Evolutionary conservation across 2,888 invertebrate genomes (phyloP).

Genomic region (Dione juno): DNA sequence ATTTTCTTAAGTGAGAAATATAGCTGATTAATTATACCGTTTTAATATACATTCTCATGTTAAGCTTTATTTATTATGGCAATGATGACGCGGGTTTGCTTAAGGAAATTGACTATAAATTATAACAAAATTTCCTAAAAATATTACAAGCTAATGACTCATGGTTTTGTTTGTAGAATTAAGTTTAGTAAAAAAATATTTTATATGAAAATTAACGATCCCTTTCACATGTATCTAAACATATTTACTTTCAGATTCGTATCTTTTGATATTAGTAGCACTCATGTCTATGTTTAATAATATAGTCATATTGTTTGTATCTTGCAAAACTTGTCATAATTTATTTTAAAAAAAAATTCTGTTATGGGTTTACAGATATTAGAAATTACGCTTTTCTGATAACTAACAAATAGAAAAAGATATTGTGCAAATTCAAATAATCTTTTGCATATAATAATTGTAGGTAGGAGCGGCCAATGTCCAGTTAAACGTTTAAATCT

Average conservation of each 20-base stretch:
- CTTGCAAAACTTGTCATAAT: too few species aligned
- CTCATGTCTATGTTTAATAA: not conserved
- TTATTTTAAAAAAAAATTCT: too few species aligned
- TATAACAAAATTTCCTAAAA: constrained; percentile 5
- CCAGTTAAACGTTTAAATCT: too few species aligned
- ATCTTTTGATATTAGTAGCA: too few species aligned
- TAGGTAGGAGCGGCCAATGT: too few species aligned
- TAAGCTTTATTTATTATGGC: constrained; percentile 12
- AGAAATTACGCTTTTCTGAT: too few species aligned
- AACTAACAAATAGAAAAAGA: too few species aligned
- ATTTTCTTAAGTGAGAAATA: constrained; percentile 29
- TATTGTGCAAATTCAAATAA: too few species aligned
- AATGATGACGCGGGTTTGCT: constrained; percentile 1
- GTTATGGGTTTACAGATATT: too few species aligned
- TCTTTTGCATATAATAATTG: too few species aligned
- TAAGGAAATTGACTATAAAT: not conserved
- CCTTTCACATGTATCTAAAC: too few species aligned
- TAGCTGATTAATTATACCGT: constrained; percentile 22
- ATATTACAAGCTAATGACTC: not conserved
- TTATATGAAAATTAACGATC: not conserved
- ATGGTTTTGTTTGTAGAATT: not conserved
- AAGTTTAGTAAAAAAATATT: not conserved
- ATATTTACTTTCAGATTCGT: not conserved
- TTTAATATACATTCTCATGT: constrained; percentile 1
- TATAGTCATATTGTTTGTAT: not conserved